Evolutionary conservation across 2,888 invertebrate species (phyloP).

Genomic region (Parapristionchus giblindavisi): DNA sequence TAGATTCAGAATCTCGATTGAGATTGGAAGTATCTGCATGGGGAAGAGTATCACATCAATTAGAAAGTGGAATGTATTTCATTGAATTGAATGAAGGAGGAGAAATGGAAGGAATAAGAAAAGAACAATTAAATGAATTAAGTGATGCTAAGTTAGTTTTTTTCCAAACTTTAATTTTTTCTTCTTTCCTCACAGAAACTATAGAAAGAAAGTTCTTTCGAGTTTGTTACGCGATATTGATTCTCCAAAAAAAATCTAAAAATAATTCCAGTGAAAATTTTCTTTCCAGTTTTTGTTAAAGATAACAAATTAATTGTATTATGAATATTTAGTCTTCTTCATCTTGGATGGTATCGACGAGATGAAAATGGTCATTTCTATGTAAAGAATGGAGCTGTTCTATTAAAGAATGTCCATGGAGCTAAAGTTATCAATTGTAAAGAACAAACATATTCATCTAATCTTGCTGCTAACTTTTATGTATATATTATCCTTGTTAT

Average conservation of each 20-base stretch:
- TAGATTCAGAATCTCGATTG: constrained; percentile 40
- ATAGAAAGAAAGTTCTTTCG: too few relatives aligned
- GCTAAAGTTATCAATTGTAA: constrained; percentile 66
- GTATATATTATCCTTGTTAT: constrained; percentile 42
- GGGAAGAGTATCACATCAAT: constrained; percentile 60
- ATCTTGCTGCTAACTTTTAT: constrained; percentile 65
- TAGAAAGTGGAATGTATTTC: constrained; percentile 67
- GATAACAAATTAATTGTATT: background rate
- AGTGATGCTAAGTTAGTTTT: constrained; percentile 63
- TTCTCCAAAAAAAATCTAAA: too few relatives aligned
- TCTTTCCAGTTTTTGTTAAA: background rate
- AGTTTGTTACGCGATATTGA: too few relatives aligned
- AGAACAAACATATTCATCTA: constrained; percentile 61
- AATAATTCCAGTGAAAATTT: background rate
- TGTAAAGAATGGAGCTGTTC: constrained; percentile 63
- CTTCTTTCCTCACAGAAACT: too few relatives aligned
- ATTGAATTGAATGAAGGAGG: constrained; percentile 57
- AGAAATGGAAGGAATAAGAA: constrained; percentile 59
- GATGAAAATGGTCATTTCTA: constrained; percentile 55
- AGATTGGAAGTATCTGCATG: constrained; percentile 61
- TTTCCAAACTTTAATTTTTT: too few relatives aligned
- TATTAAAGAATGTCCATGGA: constrained; percentile 65
- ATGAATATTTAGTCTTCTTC: constrained; percentile 59
- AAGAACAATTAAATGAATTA: constrained; percentile 64
- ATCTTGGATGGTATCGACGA: constrained; percentile 67